Percentiles rank a stretch among this genome's conserved stretches.
These are phyloP conservation scores for Dugesia japonica DNA, from an alignment of 2,888 invertebrate species.

Conservation along the genomic window DNA sequence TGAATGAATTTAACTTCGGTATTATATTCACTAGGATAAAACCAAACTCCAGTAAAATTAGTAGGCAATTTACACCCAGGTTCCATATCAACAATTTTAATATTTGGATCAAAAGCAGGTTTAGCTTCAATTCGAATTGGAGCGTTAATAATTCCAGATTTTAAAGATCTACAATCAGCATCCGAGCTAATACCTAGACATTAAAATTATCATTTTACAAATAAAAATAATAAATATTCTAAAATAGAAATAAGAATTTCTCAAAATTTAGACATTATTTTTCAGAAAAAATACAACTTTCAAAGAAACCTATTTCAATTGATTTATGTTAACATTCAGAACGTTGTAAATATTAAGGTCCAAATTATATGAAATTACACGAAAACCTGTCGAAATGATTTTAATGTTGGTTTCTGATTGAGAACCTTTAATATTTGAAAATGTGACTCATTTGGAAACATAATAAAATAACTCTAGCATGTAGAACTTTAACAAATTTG, in stretches of 20 bases:
- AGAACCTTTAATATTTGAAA: too few species aligned
- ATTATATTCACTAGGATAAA: slow-evolving; percentile 87
- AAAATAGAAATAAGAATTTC: not conserved
- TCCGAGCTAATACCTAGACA: slow-evolving; percentile 30
- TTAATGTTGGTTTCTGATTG: too few species aligned
- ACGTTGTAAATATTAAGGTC: too few species aligned
- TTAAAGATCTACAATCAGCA: slow-evolving; percentile 74
- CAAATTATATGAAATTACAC: too few species aligned
- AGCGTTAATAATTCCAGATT: slow-evolving; percentile 71
- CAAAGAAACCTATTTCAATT: too few species aligned
- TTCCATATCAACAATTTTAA: slow-evolving; percentile 50
- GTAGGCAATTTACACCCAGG: slow-evolving; percentile 78
- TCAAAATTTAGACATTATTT: not conserved
- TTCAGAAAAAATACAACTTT: too few species aligned
- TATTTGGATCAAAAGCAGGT: slow-evolving; percentile 39
- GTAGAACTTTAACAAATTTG: too few species aligned
- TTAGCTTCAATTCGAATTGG: slow-evolving; percentile 41
- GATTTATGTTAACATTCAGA: too few species aligned
- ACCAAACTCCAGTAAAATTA: slow-evolving; percentile 84
- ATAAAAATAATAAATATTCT: not conserved
- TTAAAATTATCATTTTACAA: too few species aligned
- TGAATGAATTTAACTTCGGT: slow-evolving; percentile 55
- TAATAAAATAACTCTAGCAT: too few species aligned
- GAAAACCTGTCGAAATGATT: too few species aligned
- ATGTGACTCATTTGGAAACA: too few species aligned